Evolutionary conservation across 2,888 invertebrate species (phyloP).

Genomic region (Stenolophus ochropezus): DNA sequence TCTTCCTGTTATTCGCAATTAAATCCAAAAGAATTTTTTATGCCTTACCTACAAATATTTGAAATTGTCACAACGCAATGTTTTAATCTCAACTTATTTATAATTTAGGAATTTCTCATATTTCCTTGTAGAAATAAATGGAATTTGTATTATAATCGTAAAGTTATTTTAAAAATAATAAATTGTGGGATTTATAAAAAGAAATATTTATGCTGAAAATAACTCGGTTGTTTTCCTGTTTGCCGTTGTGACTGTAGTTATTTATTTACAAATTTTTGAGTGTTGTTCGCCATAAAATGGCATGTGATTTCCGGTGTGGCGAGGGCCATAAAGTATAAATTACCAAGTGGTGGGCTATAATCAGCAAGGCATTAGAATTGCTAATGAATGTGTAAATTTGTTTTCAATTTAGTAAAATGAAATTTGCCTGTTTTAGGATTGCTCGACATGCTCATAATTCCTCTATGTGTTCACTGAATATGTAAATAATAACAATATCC

Average conservation of each 20-base stretch:
- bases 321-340: constrained; percentile 3
- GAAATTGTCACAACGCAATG: too few relatives aligned
- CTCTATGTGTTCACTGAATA: constrained; percentile 1
- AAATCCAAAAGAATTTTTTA: too few relatives aligned
- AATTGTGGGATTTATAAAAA: not conserved
- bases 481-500: constrained; percentile 11
- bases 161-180: too few relatives aligned
- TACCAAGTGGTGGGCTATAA: constrained; percentile 10
- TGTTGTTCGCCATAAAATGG: not conserved
- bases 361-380: constrained; percentile 18
- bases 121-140: too few relatives aligned
- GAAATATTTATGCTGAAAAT: not conserved
- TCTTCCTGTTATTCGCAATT: too few relatives aligned
- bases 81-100: too few relatives aligned
- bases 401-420: constrained; percentile 36
- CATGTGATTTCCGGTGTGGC: not conserved
- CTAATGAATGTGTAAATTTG: constrained; percentile 34
- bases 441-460: constrained; percentile 2
- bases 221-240: not conserved
- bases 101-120: too few relatives aligned
- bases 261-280: not conserved
- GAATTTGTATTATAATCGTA: too few relatives aligned
- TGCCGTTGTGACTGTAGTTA: not conserved
- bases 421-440: constrained; percentile 21
- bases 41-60: too few relatives aligned